Evolutionary conservation across 2,888 invertebrate species (phyloP), one percentile per base, ranked within the genome.

Genomic region (Ashinkailepas kermadecensis): DNA sequence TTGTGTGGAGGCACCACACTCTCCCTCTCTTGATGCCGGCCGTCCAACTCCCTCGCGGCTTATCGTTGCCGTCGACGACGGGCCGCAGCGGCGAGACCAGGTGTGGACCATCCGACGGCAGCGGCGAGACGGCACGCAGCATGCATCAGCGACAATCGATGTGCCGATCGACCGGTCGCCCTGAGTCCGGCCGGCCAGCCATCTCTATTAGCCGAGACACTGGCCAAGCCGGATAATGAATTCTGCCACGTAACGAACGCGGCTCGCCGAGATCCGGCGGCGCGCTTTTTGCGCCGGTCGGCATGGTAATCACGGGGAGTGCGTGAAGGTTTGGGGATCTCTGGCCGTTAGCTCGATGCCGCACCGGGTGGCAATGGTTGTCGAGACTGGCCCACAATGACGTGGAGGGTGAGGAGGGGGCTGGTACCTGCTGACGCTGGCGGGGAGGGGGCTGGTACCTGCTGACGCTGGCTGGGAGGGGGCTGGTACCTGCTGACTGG

Each of bases 201-300:
- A 23, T 65, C 65, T 65, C 65, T 65, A 65, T 65, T 65, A 65
- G 65, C 65, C 65, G 65, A 65, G 65, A 65, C 65, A 65, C 65
- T 23, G 65, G 65, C 8, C 65, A 9, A 39, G 23, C 64, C 10
- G n/a, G 12, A n/a, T 65, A 65, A 65, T 65, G 65, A 65, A 65
- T n/a, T 65, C 65, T 8, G 65, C 23, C n/a, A 4, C 65, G 65
- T 65, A 65, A 65, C 65, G 65, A 65, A 23, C 15, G 65, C 65
- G 65, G n/a, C 65, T 7, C 64, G 8, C 21, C 8, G 18, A 8
- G 64, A 39, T 39, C 2, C 39, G 39, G 39, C 39, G 39, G 39
- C 39, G 18, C 65, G n/a, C n/a, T 23, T 23, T n/a, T 23, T 65
- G 65, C 65, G n/a, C 9, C 12, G 8, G n/a, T n/a, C 65, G 3